Evolutionary conservation across 2,113 vertebrate species (phyloP).

Genomic region (Delphinus delphis): DNA sequence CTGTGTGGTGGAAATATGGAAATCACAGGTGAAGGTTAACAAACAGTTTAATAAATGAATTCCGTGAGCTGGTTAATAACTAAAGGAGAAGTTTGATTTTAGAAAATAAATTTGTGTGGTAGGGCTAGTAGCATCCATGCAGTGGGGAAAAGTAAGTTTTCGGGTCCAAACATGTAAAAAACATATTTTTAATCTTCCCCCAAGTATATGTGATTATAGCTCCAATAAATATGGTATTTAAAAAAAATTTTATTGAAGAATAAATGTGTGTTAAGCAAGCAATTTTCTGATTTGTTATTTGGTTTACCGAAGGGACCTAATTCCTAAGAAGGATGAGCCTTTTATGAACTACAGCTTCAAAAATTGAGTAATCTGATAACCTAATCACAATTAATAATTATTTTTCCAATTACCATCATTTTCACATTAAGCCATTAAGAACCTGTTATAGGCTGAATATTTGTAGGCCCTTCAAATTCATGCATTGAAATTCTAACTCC

Average conservation of each 20-base stretch:
- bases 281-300: background rate
- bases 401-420: background rate
- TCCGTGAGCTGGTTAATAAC: background rate
- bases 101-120: background rate
- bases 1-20: background rate
- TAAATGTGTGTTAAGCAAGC: background rate
- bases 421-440: background rate
- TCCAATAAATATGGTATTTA: background rate
- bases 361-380: background rate
- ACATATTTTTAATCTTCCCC: background rate
- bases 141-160: background rate
- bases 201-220: background rate
- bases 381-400: background rate
- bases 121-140: background rate
- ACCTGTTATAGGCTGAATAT: background rate
- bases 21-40: slow-evolving; percentile 39
- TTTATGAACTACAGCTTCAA: background rate
- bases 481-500: background rate
- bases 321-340: background rate
- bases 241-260: background rate
- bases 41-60: slow-evolving; percentile 22
- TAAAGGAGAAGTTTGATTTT: background rate
- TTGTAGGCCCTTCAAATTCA: background rate
- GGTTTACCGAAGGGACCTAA: background rate
- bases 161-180: background rate